Conservation (phyloP, 2,113 vertebrate genomes). For the Pristiophorus japonicus region DNA sequence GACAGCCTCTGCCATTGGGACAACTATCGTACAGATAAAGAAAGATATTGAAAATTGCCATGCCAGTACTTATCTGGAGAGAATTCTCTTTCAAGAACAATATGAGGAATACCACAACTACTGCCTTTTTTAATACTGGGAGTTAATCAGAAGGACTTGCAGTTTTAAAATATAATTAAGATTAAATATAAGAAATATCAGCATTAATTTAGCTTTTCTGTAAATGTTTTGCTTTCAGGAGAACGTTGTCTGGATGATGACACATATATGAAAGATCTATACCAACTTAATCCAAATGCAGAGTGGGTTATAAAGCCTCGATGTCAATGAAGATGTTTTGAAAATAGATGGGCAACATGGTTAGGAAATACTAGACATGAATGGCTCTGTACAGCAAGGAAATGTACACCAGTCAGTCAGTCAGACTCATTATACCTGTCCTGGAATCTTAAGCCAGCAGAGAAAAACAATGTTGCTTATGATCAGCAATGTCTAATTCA, state of each 20-base stretch:
- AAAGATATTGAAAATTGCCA: neutral
- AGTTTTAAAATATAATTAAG: neutral
- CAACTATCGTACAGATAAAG: neutral
- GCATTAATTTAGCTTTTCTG: neutral
- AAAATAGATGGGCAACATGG: neutral
- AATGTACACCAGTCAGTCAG: neutral
- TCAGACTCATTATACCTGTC: neutral
- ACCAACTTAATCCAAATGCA: conserved; percentile 82
- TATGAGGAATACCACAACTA: no score
- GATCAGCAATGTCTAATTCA: neutral
- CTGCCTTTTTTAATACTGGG: neutral
- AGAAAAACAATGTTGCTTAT: neutral
- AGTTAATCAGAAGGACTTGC: neutral
- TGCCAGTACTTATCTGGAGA: neutral
- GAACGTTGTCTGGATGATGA: conserved; percentile 82
- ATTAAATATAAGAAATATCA: neutral
- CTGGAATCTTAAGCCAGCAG: neutral
- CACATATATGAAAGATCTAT: conserved; percentile 86
- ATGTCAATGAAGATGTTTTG: conserved; percentile 44
- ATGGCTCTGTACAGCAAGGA: neutral
- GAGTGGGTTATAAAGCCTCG: conserved; percentile 85
- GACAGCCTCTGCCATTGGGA: neutral
- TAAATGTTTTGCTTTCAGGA: conserved; percentile 53
- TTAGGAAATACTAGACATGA: neutral
- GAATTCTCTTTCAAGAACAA: neutral